These are phyloP conservation scores for Auanema sp. DNA, from an alignment of 2,888 invertebrate genomes.

Conservation along the genomic window DNA sequence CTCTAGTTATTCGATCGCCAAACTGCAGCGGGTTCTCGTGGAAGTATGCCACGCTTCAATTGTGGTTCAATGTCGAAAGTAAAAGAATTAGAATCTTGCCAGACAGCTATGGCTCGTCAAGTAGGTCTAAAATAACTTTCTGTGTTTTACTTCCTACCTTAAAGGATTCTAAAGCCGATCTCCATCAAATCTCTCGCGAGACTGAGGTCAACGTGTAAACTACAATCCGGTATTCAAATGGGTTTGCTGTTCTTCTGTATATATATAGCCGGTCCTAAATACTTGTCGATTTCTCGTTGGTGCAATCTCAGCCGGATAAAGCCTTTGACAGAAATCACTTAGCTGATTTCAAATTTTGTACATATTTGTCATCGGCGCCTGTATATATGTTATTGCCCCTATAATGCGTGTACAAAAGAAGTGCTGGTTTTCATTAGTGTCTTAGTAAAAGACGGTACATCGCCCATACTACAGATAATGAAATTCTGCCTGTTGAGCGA, in stretches of 20 bases:
- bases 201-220: conserved; percentile 21
- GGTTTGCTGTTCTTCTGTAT: conserved; percentile 1
- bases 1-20: too few relatives aligned
- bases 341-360: conserved; percentile 9
- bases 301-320: not conserved
- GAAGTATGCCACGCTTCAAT: not conserved
- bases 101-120: conserved; percentile 19
- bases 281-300: conserved; percentile 9
- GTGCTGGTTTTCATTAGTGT: conserved; percentile 16
- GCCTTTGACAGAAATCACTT: conserved; percentile 6
- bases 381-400: conserved; percentile 10
- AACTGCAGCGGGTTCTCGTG: too few relatives aligned
- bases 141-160: not conserved
- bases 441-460: conserved; percentile 3
- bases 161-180: conserved; percentile 20
- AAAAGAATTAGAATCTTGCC: conserved; percentile 18
- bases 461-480: too few relatives aligned
- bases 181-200: conserved; percentile 21
- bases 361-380: conserved; percentile 1
- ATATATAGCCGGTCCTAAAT: conserved; percentile 1
- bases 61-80: not conserved
- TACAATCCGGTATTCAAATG: conserved; percentile 1
- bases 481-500: conserved; percentile 9
- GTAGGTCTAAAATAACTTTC: not conserved
- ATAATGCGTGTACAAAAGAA: conserved; percentile 23